A percentile compares a stretch with the other conserved stretches of the same genome.
phyloP scores from a whole-genome alignment of 2,888 invertebrate genomes.

The Orthonychiurus folsomi region DNA sequence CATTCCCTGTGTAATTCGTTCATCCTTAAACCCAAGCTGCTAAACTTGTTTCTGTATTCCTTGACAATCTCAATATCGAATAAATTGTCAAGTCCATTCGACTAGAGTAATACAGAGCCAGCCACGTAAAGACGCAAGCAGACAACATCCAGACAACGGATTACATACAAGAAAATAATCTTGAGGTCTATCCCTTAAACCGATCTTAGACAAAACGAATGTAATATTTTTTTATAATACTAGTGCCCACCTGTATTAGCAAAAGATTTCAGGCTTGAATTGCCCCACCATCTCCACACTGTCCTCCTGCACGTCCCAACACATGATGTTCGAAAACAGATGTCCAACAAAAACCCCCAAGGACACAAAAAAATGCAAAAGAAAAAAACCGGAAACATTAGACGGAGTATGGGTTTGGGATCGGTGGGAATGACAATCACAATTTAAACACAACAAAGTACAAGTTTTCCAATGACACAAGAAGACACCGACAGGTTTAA shows the following conservation, averaged over 20 bases:
- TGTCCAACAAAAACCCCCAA: slow-evolving; percentile 20
- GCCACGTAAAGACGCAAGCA: too few species aligned
- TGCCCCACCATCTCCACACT: slow-evolving; percentile 37
- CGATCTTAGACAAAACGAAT: too few species aligned
- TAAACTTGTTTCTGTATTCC: too few species aligned
- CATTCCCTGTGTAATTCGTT: background rate
- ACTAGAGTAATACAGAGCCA: background rate
- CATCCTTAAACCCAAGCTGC: background rate
- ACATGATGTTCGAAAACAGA: background rate
- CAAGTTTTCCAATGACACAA: background rate
- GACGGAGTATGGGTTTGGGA: slow-evolving; percentile 8
- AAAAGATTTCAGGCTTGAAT: slow-evolving; percentile 39
- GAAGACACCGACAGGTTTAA: background rate
- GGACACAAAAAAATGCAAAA: slow-evolving; percentile 7
- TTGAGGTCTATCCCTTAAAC: too few species aligned
- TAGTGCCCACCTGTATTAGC: slow-evolving; percentile 21
- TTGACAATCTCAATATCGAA: background rate
- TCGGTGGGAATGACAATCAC: background rate
- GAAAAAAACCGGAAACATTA: slow-evolving; percentile 27
- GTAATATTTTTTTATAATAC: background rate
- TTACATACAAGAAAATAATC: too few species aligned
- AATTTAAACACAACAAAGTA: background rate
- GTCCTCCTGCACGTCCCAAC: slow-evolving; percentile 19
- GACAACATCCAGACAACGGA: too few species aligned
- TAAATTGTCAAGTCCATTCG: background rate